These are phyloP conservation scores for Yoshiicerus persimilis DNA, from an alignment of 1,140 invertebrate species.

Conservation along the genomic window DNA sequence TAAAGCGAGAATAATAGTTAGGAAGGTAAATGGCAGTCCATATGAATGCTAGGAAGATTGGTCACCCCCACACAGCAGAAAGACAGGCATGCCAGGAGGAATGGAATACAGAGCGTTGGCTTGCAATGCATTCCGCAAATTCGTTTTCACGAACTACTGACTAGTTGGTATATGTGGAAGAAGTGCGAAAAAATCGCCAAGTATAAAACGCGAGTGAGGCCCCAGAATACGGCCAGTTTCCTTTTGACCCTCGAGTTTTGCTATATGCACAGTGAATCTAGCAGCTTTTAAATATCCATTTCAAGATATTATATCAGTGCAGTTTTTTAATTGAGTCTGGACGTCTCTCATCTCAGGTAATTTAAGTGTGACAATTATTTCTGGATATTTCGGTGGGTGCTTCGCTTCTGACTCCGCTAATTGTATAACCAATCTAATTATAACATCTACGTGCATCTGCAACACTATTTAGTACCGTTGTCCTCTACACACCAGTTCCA, in stretches of 20 bases:
- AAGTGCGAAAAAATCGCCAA: slow-evolving; percentile 49
- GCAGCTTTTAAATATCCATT: not conserved
- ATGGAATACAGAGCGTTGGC: not conserved
- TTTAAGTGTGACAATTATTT: slow-evolving; percentile 11
- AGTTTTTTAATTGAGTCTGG: not conserved
- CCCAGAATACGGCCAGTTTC: slow-evolving; percentile 45
- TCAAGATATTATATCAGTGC: not conserved
- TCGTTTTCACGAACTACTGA: slow-evolving; percentile 33
- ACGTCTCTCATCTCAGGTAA: slow-evolving; percentile 16
- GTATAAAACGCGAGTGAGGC: slow-evolving; percentile 48
- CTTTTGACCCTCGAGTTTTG: slow-evolving; percentile 28
- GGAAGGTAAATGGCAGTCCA: not conserved
- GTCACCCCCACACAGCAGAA: slow-evolving; percentile 33
- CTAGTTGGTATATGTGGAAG: not conserved
- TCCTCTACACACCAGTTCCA: not conserved
- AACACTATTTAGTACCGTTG: not conserved
- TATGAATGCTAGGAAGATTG: not conserved
- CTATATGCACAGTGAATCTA: slow-evolving; percentile 2
- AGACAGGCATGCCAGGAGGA: not conserved
- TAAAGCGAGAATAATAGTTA: not conserved
- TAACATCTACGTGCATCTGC: not conserved
- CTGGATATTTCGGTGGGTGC: slow-evolving; percentile 6
- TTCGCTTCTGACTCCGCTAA: not conserved
- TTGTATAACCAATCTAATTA: not conserved
- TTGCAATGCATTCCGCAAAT: slow-evolving; percentile 41